Conservation (phyloP, 2,888 invertebrate genomes). For the Capitulum mitella region DNA sequence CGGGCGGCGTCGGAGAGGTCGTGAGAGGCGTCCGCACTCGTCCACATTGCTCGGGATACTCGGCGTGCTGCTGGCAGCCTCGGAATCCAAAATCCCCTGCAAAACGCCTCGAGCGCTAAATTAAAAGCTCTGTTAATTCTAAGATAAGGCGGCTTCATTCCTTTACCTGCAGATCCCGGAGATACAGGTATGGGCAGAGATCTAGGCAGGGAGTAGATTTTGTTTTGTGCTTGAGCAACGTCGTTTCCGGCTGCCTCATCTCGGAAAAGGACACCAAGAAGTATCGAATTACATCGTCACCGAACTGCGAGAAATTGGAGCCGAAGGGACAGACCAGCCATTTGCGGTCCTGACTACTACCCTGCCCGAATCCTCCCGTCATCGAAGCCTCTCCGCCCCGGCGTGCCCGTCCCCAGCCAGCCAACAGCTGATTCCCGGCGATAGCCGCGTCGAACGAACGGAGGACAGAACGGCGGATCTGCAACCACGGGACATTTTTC, state of each 20-base stretch:
- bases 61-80: not conserved
- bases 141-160: constrained; percentile 13
- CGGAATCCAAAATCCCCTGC: not conserved
- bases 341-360: not conserved
- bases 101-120: constrained; percentile 12
- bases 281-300: not conserved
- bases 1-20: no score
- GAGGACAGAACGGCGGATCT: no score
- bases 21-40: not conserved
- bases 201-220: not conserved
- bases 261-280: not conserved
- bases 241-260: not conserved
- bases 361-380: constrained; percentile 8
- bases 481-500: no score
- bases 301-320: not conserved
- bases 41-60: not conserved
- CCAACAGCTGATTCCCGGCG: constrained; percentile 12
- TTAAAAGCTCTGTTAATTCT: constrained; percentile 20
- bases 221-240: not conserved
- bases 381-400: constrained; percentile 15
- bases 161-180: constrained; percentile 11
- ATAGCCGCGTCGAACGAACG: no score
- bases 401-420: constrained; percentile 21
- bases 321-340: not conserved
- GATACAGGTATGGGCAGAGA: constrained; percentile 8